These are phyloP conservation scores for Oophaga sylvatica DNA, from an alignment of 2,797 vertebrate species.

Conservation along the genomic window DNA sequence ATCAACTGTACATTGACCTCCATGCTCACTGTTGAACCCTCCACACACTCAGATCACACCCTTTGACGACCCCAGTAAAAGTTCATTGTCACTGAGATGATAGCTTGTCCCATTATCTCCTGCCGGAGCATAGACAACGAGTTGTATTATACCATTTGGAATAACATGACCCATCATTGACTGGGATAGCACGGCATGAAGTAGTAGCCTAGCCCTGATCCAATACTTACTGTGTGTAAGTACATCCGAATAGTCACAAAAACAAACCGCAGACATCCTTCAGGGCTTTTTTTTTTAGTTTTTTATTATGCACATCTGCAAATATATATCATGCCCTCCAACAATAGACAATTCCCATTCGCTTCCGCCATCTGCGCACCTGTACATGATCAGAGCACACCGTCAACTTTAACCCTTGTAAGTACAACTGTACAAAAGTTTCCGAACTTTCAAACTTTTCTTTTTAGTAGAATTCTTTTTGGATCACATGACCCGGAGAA, in stretches of 20 bases:
- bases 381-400: conserved; percentile 1
- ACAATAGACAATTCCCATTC: neutral
- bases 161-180: neutral
- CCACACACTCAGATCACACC: too few relatives aligned
- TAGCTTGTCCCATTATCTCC: neutral
- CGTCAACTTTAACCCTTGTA: neutral
- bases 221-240: neutral
- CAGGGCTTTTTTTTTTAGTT: neutral
- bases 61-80: too few relatives aligned
- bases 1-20: too few relatives aligned
- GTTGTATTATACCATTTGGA: neutral
- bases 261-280: neutral
- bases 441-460: neutral
- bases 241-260: neutral
- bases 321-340: neutral
- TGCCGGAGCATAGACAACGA: neutral
- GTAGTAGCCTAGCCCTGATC: neutral
- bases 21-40: too few relatives aligned
- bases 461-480: neutral
- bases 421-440: neutral
- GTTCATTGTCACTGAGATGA: too few relatives aligned
- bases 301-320: neutral
- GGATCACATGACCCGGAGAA: neutral
- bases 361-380: conserved; percentile 1
- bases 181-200: neutral